Base-by-base conservation (phyloP, 2,113 vertebrate genomes). In the Ia io region DNA sequence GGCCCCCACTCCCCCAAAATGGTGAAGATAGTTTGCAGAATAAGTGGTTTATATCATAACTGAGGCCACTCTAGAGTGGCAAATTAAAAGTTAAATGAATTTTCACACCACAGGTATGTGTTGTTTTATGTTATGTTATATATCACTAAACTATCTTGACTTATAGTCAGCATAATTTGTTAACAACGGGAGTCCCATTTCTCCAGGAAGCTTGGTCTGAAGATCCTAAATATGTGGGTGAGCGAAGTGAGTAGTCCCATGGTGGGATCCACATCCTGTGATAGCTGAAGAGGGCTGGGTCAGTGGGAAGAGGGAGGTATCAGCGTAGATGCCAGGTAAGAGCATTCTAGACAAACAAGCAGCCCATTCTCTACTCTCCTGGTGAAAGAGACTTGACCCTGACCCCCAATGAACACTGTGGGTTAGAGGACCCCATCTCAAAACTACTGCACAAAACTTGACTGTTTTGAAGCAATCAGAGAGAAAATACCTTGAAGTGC, bases 401-500 rank as follows among this genome's bases (percentile, higher is more conserved):
- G 13, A 77, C 5, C 1, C 78, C 35, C 35, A 20, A 8, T 25
- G 37, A 90, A 35, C 22, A 14, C 28, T 42, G 0, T 11, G 42
- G 44, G 9, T 76, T 73, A 44, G 40, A 53, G 90, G 42, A 76
- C 17, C 47, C 17, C n/a, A 8, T 44, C 23, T 37, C 47, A 23
- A 87, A 88, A 3, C 61, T 22, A 18, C 61, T 12, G 16, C 37
- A 53, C 18, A 25, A 22, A 78, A 35, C 22, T 23, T 17, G 11
- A 17, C 47, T 28, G 20, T 35, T 51, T 13, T 25, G 51, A 84
- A 49, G 32, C 35, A 47, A 49, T 2, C 23, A 0, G 63, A n/a
- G 53, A 71, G 40, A 12, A 74, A 83, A 84, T 98, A 99, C 99
- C 99, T 99, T 0, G 99, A 99, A 32, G 99, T 98, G 97, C 99